Base-by-base conservation (phyloP, 2,888 invertebrate species). In the Polietes domitor region DNA sequence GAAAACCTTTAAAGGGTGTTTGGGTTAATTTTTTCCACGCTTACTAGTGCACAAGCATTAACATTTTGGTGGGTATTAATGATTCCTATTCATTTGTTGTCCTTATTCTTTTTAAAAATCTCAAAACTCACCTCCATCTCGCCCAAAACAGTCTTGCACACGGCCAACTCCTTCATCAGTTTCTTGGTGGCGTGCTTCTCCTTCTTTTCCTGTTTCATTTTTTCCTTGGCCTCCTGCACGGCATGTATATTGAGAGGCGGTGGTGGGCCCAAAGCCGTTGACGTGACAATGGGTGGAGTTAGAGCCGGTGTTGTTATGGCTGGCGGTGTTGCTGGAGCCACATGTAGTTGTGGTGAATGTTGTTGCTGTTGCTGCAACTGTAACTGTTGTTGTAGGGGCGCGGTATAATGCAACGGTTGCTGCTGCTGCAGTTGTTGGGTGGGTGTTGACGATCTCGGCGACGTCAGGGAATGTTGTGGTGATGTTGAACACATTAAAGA, bases 81-180 rank as follows among this genome's bases (percentile, higher is more conserved):
- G n/a, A n/a, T n/a, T n/a, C n/a, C n/a, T n/a, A n/a, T n/a, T n/a
- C n/a, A n/a, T n/a, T n/a, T n/a, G n/a, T n/a, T n/a, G n/a, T n/a
- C n/a, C n/a, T 32, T 32, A 5, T 24, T 24, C 10, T 50, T 17
- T 61, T 41, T 47, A 21, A 41, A 63, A 65, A 61, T 58, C 37
- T 21, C 4, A n/a, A 0, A 94, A 80, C 87, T 87, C 82, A 92
- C 92, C 92, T 98, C 97, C 94, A 99, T 95, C 92, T 99, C 98
- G 89, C 96, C 95, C 17, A 98, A 93, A 37, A 98, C 93, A 83
- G 94, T 94, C 91, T 96, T 96, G 93, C 97, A 97, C 76, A 96
- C 95, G 83, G 95, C 95, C 89, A 97, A 92, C 87, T 97, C 97
- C 90, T 96, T 96, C 86, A 94, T 93, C 83, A 95, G 92, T 92